Conservation (phyloP, 2,888 invertebrate genomes). For the Atherix ibis region DNA sequence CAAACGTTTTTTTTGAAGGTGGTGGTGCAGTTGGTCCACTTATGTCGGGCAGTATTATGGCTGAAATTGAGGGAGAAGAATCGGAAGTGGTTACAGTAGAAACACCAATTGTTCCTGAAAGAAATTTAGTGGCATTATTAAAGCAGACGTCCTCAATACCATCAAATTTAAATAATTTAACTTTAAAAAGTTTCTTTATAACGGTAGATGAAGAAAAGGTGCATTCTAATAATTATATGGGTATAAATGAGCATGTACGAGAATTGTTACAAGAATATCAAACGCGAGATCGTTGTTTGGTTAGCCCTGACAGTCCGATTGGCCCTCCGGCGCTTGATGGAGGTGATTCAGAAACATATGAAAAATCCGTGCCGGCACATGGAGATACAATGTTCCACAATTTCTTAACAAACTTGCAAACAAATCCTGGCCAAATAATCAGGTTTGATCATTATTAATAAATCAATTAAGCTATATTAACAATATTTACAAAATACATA, state of each 20-base stretch:
- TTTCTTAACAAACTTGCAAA: constrained; percentile 54
- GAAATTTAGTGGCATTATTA: constrained; percentile 52
- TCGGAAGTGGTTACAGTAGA: constrained; percentile 63
- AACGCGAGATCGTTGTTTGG: constrained; percentile 30
- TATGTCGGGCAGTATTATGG: constrained; percentile 45
- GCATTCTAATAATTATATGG: constrained; percentile 24
- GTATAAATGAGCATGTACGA: constrained; percentile 40
- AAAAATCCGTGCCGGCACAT: constrained; percentile 61
- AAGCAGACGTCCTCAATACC: constrained; percentile 40
- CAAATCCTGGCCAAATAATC: constrained; percentile 66
- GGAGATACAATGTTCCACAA: constrained; percentile 71
- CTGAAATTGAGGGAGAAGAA: constrained; percentile 72
- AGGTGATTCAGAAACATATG: constrained; percentile 51
- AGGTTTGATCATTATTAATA: constrained; percentile 39
- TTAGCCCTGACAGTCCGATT: constrained; percentile 17
- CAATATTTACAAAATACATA: constrained; percentile 3
- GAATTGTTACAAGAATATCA: constrained; percentile 47
- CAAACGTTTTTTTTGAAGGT: no score
- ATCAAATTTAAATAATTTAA: constrained; percentile 30
- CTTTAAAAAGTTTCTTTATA: constrained; percentile 38
- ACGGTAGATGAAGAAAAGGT: constrained; percentile 43
- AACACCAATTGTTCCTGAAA: constrained; percentile 52
- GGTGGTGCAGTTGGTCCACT: constrained; percentile 41
- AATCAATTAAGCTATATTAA: background rate
- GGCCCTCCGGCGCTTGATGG: constrained; percentile 11